Evolutionary conservation across 2,113 vertebrate genomes (phyloP).

Genomic region (Passer domesticus): DNA sequence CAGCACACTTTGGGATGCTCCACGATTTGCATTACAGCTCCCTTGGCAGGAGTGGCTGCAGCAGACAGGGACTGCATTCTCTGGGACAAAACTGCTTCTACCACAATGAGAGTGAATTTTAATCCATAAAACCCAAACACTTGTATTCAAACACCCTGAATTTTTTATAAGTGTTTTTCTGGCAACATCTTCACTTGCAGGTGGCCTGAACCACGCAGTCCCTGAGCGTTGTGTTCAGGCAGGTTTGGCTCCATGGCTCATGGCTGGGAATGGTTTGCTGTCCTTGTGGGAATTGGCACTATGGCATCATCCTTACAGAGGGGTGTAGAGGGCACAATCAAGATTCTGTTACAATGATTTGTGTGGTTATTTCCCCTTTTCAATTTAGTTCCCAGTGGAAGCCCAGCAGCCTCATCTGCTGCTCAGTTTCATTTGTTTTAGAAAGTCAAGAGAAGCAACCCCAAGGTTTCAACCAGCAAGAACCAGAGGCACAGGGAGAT

Average conservation of each 20-base stretch:
- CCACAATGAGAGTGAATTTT: neutral
- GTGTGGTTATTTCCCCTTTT: neutral
- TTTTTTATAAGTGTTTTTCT: neutral
- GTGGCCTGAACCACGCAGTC: neutral
- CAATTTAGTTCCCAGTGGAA: neutral
- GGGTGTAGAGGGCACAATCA: neutral
- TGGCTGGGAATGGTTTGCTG: neutral
- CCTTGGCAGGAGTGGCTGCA: neutral
- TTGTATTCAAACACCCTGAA: neutral
- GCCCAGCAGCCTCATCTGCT: neutral
- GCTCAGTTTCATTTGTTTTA: neutral
- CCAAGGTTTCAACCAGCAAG: neutral
- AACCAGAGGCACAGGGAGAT: neutral
- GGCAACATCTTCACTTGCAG: neutral
- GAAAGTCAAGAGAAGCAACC: neutral
- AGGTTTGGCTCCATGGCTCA: neutral
- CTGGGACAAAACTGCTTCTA: neutral
- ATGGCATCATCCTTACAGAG: rapidly evolving
- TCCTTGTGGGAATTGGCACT: neutral
- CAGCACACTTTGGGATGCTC: neutral
- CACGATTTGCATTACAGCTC: neutral
- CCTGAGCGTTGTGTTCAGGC: neutral
- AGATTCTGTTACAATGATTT: neutral
- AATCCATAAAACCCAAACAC: neutral
- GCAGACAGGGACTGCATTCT: neutral